Evolutionary conservation across 1,140 invertebrate genomes (phyloP).

Genomic region (Manduca sexta): DNA sequence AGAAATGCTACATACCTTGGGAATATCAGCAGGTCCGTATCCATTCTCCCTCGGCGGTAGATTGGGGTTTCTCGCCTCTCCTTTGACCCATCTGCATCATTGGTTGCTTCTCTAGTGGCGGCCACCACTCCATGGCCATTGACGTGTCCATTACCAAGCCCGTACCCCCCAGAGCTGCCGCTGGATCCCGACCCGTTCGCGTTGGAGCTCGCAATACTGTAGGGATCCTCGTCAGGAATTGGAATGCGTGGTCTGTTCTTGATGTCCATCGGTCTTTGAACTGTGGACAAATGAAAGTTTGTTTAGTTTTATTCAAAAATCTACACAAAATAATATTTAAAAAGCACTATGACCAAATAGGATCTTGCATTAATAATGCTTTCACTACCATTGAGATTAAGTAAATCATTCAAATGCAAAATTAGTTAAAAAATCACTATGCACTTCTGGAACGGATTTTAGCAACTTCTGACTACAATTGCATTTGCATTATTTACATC

Average conservation of each 20-base stretch:
- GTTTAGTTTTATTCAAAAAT: no score
- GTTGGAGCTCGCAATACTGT: constrained; percentile 89
- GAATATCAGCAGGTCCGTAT: constrained; percentile 88
- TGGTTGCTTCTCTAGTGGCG: constrained; percentile 80
- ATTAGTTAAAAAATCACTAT: no score
- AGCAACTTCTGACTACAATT: no score
- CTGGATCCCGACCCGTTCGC: constrained; percentile 80
- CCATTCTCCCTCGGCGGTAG: constrained; percentile 90
- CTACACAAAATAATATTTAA: no score
- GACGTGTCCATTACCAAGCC: constrained; percentile 54
- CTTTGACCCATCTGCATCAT: constrained; percentile 78
- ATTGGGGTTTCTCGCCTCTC: constrained; percentile 92
- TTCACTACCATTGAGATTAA: no score
- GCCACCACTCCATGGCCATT: constrained; percentile 75
- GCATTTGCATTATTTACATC: not conserved
- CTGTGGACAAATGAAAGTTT: constrained; percentile 51
- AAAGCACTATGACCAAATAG: no score
- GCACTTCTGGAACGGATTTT: no score
- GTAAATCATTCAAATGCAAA: no score
- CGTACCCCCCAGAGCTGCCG: constrained; percentile 75
- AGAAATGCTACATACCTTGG: constrained; percentile 75
- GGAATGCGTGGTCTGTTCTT: constrained; percentile 92
- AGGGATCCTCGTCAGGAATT: constrained; percentile 94
- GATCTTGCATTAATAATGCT: no score
- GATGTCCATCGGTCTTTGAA: constrained; percentile 88